Conservation (phyloP, 2,888 invertebrate species). For the Agonopterix arenella region DNA sequence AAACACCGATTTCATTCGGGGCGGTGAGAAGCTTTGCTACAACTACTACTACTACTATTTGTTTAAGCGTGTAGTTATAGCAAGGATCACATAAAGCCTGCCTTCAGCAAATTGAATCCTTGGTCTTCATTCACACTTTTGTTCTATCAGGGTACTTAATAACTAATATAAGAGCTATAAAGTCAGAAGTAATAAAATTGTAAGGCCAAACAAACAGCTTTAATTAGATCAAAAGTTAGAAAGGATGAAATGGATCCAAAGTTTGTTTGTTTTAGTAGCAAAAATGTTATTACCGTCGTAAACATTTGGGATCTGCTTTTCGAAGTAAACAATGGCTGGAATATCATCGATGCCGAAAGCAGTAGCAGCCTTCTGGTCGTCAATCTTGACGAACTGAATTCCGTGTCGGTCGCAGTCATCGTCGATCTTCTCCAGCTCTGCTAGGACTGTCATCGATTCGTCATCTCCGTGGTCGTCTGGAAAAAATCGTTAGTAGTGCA, state of each 20-base stretch:
- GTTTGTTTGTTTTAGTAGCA: background rate
- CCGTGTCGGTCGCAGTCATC: slow-evolving; percentile 95
- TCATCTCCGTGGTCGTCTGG: slow-evolving; percentile 94
- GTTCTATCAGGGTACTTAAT: no score
- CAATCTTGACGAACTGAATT: slow-evolving; percentile 95
- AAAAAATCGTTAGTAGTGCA: slow-evolving; percentile 10
- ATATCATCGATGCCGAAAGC: slow-evolving; percentile 91
- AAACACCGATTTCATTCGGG: no score
- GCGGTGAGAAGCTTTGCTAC: no score
- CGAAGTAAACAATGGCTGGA: slow-evolving; percentile 94
- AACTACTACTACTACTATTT: no score
- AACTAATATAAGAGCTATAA: no score
- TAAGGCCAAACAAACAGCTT: slow-evolving; percentile 1
- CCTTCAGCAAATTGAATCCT: no score
- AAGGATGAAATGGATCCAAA: background rate
- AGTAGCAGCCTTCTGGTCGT: slow-evolving; percentile 88
- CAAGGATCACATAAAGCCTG: no score
- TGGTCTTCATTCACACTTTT: no score
- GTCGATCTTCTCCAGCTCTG: slow-evolving; percentile 94
- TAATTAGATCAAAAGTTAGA: background rate
- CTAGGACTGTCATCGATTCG: slow-evolving; percentile 90
- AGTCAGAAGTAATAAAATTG: background rate
- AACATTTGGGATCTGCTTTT: slow-evolving; percentile 94
- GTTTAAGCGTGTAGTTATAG: no score
- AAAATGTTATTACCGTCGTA: slow-evolving; percentile 83